Percentiles rank a stretch among this genome's conserved stretches.
Evolutionary conservation across 2,888 invertebrate species (phyloP).

Genomic region (Linyphia triangularis): DNA sequence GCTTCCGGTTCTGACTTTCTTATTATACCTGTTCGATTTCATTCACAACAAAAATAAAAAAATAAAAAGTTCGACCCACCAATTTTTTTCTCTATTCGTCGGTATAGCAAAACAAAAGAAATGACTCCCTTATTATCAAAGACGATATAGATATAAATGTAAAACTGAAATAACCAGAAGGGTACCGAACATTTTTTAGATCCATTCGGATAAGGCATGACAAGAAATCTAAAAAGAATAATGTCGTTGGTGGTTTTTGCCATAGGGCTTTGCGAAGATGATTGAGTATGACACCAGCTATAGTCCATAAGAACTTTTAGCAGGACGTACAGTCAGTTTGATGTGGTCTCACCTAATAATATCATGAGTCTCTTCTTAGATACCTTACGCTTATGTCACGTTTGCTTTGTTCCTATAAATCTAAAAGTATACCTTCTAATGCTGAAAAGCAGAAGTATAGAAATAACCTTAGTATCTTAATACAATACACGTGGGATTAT

Average conservation of each 20-base stretch:
- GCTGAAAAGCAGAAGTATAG: too few relatives aligned
- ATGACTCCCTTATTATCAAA: neutral
- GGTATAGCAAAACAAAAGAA: neutral
- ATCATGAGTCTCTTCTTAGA: neutral
- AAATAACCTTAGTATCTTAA: too few relatives aligned
- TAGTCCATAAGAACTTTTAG: conserved; percentile 13
- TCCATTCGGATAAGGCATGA: neutral
- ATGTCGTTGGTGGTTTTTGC: conserved; percentile 47
- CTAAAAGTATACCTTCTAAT: too few relatives aligned
- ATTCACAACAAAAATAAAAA: conserved; percentile 1
- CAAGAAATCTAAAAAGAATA: conserved; percentile 47
- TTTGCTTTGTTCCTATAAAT: neutral
- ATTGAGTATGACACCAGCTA: conserved; percentile 24
- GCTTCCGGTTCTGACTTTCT: conserved; percentile 47
- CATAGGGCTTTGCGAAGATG: conserved; percentile 20
- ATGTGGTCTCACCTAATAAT: conserved; percentile 27
- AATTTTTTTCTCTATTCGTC: neutral
- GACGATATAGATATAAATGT: conserved; percentile 8
- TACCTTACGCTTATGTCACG: neutral
- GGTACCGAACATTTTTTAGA: neutral
- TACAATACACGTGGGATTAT: too few relatives aligned
- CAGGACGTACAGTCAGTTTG: neutral
- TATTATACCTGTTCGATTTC: conserved; percentile 71
- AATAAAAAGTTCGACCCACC: neutral
- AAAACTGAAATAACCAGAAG: neutral